Base-by-base conservation (phyloP, 2,888 invertebrate genomes). In the Dryobotodes eremita region DNA sequence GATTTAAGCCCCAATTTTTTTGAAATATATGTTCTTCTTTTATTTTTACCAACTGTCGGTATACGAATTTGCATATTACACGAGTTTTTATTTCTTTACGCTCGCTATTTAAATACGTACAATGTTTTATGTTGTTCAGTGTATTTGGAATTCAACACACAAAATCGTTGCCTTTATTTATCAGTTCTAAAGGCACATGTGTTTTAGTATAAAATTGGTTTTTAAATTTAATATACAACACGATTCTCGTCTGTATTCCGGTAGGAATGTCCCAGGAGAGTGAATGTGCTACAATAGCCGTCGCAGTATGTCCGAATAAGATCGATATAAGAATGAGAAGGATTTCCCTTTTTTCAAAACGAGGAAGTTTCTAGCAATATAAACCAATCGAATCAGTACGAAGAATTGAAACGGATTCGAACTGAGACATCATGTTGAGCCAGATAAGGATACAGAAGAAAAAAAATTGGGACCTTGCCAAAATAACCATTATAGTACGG, bases 221-320 rank as follows among this genome's bases (percentile, higher is more conserved):
- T 75, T 72, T 46, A 20, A 68, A 69, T 36, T 69, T 36, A 5
- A 69, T 69, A 31, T 53, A 17, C 10, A 17, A 23, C 2, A 53
- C 17, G 17, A 17, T 17, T 69, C 53, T 69, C 36, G 17, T n/a
- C n/a, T 53, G 6, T 23, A 53, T 1, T 70, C 36, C 10, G 23
- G 53, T 70, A 3, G 36, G n/a, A 70, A 11, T n/a, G 36, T n/a
- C 17, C 11, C n/a, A 11, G 0, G n/a, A 69, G 6, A 69, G n/a
- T n/a, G n/a, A n/a, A n/a, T n/a, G n/a, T n/a, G n/a, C n/a, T n/a
- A n/a, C n/a, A n/a, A n/a, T n/a, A n/a, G n/a, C n/a, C n/a, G n/a
- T 85, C 75, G 77, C 71, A 68, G 70, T 79, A 68, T 78, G 77
- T 87, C 80, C 81, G 84, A 86, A 84, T 85, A 85, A 82, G 84